Evolutionary conservation across 2,113 vertebrate species (phyloP).

Genomic region (Crocuta crocuta): DNA sequence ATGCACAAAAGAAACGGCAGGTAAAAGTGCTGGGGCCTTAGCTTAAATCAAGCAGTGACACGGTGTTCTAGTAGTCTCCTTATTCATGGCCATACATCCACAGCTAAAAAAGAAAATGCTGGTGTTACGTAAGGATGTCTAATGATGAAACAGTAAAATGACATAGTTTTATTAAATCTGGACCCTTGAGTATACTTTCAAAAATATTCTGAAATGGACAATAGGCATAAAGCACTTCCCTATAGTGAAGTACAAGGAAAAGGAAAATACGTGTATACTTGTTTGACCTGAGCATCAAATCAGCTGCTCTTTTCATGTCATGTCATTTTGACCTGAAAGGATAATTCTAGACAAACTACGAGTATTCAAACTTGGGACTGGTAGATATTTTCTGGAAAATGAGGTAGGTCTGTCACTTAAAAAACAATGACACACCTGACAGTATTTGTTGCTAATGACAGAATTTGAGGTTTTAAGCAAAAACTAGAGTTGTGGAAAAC

Average conservation of each 20-base stretch:
- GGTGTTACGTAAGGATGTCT: neutral
- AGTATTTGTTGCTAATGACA: neutral
- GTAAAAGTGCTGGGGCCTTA: neutral
- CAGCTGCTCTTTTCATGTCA: neutral
- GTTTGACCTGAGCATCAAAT: neutral
- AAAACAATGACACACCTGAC: neutral
- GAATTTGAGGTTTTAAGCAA: constrained; percentile 33
- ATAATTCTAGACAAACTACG: neutral
- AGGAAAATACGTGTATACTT: neutral
- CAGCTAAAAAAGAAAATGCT: neutral
- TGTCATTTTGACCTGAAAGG: neutral
- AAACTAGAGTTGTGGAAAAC: constrained; percentile 42
- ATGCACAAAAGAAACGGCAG: neutral
- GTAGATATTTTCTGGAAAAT: neutral
- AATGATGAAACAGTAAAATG: neutral
- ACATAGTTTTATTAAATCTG: neutral
- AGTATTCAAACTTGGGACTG: neutral
- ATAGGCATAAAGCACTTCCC: neutral
- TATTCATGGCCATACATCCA: neutral
- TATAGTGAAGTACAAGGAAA: neutral
- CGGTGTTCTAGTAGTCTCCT: neutral
- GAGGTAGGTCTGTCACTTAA: neutral
- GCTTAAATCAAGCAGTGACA: neutral
- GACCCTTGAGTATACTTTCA: neutral
- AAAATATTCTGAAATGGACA: neutral